Base-by-base conservation (phyloP, 64 coral and sea anemone genomes). In the Porites lutea region DNA sequence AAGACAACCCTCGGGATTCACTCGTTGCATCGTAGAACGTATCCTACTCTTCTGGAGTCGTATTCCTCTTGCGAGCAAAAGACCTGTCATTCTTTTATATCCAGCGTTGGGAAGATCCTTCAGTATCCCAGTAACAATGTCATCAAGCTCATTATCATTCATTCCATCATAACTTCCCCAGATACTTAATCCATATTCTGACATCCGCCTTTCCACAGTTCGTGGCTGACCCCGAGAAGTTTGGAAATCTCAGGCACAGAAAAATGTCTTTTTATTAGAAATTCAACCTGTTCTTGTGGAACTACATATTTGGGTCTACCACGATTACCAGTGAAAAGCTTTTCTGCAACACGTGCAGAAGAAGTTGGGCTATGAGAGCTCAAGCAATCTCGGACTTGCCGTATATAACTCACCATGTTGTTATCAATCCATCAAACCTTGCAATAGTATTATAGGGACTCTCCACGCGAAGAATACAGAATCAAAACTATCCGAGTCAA, bases 361-460 rank as follows among this genome's bases (percentile, higher is more conserved):
- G 51, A 80, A 80, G 48, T 8, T 68, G 13, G 82, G 69, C 10
- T 48, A 3, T 86, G 82, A 18, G 82, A 68, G 63, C 82, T 86
- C 7, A 86, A 47, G 20, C 20, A 86, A 46, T 86, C 82, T 11
- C 82, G 49, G 37, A 76, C 86, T 61, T 68, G 10, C 23, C 62
- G 45, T 14, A 86, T 62, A 50, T 48, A 21, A 45, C 49, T 67
- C 37, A 86, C 44, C 19, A 86, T 15, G n/a, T 18, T 68, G 67
- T 19, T 19, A 14, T 86, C 63, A 86, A 86, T 86, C 55, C 82
- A 67, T 70, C 82, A 8, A 68, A 86, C 67, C 82, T 67, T 59
- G 48, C 82, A 72, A 86, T 11, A 52, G 82, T 86, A 9, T 86
- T 86, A 72, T 86, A 86, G 44, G 69, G 67, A 86, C 43, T 86